Evolutionary conservation across 2,113 vertebrate genomes (phyloP).

Genomic region (Meles meles): DNA sequence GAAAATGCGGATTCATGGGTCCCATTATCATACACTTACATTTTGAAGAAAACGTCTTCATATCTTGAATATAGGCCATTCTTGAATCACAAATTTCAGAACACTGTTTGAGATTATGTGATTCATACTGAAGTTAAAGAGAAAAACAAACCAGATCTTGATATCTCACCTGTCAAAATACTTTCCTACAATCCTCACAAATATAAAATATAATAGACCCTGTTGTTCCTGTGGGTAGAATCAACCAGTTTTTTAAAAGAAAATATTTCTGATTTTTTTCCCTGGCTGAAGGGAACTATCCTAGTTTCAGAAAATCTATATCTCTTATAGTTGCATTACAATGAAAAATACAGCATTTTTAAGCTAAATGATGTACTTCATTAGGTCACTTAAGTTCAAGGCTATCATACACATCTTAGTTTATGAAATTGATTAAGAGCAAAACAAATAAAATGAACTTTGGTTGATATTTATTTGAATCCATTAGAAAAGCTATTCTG

Average conservation of each 20-base stretch:
- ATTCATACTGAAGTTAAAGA: neutral
- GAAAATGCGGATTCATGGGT: neutral
- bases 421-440: neutral
- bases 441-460: conserved; percentile 1
- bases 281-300: neutral
- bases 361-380: neutral
- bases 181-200: neutral
- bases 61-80: neutral
- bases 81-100: neutral
- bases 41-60: neutral
- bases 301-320: neutral
- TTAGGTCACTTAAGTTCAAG: neutral
- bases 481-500: neutral
- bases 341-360: neutral
- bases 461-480: neutral
- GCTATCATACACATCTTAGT: neutral
- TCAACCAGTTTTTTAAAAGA: neutral
- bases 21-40: neutral
- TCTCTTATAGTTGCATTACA: neutral
- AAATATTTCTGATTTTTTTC: neutral
- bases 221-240: neutral
- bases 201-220: neutral
- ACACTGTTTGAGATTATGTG: neutral
- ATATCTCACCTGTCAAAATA: neutral
- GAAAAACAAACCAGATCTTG: neutral